Evolutionary conservation across 2,888 invertebrate genomes (phyloP).

Genomic region (Tenthredo notha): DNA sequence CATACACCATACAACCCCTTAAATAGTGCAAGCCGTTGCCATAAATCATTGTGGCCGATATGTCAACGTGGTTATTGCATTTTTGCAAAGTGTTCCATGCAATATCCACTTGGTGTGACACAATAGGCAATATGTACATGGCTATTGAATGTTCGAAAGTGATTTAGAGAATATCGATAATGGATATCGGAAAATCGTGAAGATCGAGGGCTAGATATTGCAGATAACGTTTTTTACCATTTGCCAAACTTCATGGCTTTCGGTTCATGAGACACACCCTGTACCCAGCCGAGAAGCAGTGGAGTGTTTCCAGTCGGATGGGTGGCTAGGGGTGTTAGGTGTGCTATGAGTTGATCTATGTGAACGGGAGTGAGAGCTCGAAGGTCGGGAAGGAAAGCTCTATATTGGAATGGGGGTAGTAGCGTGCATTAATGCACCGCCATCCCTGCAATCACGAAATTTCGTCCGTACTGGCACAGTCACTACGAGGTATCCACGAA

Average conservation of each 20-base stretch:
- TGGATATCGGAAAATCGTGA: neutral
- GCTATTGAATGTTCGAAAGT: neutral
- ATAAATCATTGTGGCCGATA: neutral
- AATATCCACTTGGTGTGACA: neutral
- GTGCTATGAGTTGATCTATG: slow-evolving; percentile 38
- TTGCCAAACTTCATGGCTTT: neutral
- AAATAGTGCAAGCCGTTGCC: neutral
- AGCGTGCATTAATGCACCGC: slow-evolving; percentile 45
- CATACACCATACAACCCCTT: no score
- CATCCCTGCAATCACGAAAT: slow-evolving; percentile 44
- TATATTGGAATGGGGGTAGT: slow-evolving; percentile 9
- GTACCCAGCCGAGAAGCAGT: slow-evolving; percentile 4
- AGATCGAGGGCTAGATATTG: neutral
- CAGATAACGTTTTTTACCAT: neutral
- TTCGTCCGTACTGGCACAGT: slow-evolving; percentile 17
- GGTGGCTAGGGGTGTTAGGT: slow-evolving; percentile 1
- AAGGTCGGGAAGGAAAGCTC: neutral
- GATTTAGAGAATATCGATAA: neutral
- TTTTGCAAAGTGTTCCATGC: neutral
- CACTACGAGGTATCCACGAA: neutral
- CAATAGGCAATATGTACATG: neutral
- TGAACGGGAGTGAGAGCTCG: slow-evolving; percentile 7
- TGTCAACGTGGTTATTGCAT: neutral
- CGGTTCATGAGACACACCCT: slow-evolving; percentile 6
- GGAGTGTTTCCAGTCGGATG: slow-evolving; percentile 34